Evolutionary conservation across 2,797 vertebrate species (phyloP).

Genomic region (Morelia viridis): DNA sequence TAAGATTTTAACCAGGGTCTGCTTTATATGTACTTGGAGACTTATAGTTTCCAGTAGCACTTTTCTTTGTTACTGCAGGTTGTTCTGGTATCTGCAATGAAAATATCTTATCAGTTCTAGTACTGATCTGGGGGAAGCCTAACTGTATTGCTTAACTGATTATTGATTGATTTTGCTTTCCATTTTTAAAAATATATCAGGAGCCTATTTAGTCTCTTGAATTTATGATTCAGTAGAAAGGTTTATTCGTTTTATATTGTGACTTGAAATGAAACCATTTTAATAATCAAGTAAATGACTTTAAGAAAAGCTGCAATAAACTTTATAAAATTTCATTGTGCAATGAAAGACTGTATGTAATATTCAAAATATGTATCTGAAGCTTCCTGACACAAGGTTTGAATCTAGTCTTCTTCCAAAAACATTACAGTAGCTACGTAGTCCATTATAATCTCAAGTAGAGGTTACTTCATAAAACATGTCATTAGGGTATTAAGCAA

Average conservation of each 20-base stretch:
- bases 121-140: too few species aligned
- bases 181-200: conserved; percentile 48
- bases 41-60: too few species aligned
- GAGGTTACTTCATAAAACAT: too few species aligned
- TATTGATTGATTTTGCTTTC: conserved; percentile 38
- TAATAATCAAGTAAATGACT: background rate
- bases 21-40: too few species aligned
- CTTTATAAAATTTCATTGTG: background rate
- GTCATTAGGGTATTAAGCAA: too few species aligned
- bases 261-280: conserved; percentile 19
- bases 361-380: background rate
- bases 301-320: background rate
- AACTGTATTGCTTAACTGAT: too few species aligned
- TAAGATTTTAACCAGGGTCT: too few species aligned
- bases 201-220: conserved; percentile 36
- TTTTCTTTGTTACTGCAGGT: too few species aligned
- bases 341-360: background rate
- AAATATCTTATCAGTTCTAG: too few species aligned
- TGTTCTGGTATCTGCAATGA: too few species aligned
- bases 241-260: conserved; percentile 23
- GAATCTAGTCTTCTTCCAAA: background rate
- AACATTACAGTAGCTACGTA: background rate
- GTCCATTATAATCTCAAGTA: background rate
- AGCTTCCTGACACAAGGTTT: too few species aligned
- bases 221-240: conserved; percentile 22